Base-by-base conservation (phyloP, 2,888 invertebrate species). In the Platycnemis pennipes region DNA sequence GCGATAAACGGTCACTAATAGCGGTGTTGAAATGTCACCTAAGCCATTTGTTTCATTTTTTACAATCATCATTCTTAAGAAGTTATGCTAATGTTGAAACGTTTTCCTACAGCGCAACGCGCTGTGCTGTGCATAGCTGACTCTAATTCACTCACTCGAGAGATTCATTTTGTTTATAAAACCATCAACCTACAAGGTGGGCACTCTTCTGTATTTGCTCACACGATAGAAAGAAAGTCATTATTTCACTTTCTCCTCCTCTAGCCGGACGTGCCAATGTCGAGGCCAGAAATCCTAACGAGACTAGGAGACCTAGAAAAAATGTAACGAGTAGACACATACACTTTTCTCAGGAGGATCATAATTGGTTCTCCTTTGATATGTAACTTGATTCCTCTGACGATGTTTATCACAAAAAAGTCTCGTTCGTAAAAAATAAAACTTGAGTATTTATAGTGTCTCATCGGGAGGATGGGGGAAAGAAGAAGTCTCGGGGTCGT, bases 361-460 rank as follows among this genome's bases (percentile, higher is more conserved):
- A 91, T 91, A 91, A 91, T 63, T 91, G 63, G 63, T 56, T n/a
- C 49, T 37, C 63, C 53, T 44, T 49, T 91, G 89, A 91, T 91
- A 91, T 91, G 91, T 91, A 91, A 91, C 63, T 44, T n/a, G 63
- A 91, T 91, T 77, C 91, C 91, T 44, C 63, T 77, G 42, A 91
- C n/a, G 91, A 91, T 91, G 63, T n/a, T 77, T 44, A 91, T 91
- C 91, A 91, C 56, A 91, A 87, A 63, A 91, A 56, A 91, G 13
- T 16, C 44, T 31, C 63, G 53, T 63, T 44, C 44, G 63, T 37
- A 44, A 69, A 63, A 44, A 77, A 45, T 44, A 69, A 56, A 56
- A 63, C 63, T 91, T 42, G 91, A 44, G 63, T 91, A 91, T 91
- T 91, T 91, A 91, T 91, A 91, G 91, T 91, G 91, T 91, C 91